Conservation (phyloP, 1,140 invertebrate species). For the Dendrolimus kikuchii region DNA sequence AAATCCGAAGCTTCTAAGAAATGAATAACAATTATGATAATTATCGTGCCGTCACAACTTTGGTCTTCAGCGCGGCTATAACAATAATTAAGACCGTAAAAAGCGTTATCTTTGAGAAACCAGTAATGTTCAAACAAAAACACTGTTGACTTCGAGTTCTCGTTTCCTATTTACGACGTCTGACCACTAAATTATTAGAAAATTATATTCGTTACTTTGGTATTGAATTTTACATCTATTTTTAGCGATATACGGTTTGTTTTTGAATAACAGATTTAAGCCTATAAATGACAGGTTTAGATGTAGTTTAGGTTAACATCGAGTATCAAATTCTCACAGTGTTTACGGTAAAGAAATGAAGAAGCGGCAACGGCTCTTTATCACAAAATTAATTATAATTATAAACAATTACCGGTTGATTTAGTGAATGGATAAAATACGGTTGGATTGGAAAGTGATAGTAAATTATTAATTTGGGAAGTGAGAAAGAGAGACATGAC, state of each 20-base stretch:
- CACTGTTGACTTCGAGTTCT: slow-evolving; percentile 42
- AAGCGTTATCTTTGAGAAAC: slow-evolving; percentile 57
- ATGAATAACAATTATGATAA: slow-evolving; percentile 60
- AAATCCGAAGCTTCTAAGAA: slow-evolving; percentile 33
- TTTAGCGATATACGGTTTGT: too few relatives aligned
- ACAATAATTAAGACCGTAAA: slow-evolving; percentile 62
- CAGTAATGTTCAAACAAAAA: slow-evolving; percentile 63
- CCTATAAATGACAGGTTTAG: not conserved
- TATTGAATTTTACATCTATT: not conserved
- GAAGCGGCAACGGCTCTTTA: slow-evolving; percentile 41
- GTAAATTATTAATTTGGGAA: slow-evolving; percentile 13
- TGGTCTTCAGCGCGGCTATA: slow-evolving; percentile 39
- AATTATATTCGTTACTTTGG: slow-evolving; percentile 6
- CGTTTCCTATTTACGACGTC: slow-evolving; percentile 53
- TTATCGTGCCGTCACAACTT: slow-evolving; percentile 51
- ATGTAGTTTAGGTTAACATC: slow-evolving; percentile 26
- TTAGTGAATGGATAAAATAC: slow-evolving; percentile 53
- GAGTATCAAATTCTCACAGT: slow-evolving; percentile 59
- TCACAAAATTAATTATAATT: slow-evolving; percentile 64
- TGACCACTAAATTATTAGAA: slow-evolving; percentile 21
- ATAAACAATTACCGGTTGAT: slow-evolving; percentile 60
- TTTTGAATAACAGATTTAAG: too few relatives aligned
- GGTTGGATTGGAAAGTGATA: slow-evolving; percentile 29
- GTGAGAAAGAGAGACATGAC: slow-evolving; percentile 39
- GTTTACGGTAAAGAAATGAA: slow-evolving; percentile 46